Evolutionary conservation across 2,113 vertebrate species (phyloP), one percentile per base, ranked within the genome.

Genomic region (Dasyprocta punctata): DNA sequence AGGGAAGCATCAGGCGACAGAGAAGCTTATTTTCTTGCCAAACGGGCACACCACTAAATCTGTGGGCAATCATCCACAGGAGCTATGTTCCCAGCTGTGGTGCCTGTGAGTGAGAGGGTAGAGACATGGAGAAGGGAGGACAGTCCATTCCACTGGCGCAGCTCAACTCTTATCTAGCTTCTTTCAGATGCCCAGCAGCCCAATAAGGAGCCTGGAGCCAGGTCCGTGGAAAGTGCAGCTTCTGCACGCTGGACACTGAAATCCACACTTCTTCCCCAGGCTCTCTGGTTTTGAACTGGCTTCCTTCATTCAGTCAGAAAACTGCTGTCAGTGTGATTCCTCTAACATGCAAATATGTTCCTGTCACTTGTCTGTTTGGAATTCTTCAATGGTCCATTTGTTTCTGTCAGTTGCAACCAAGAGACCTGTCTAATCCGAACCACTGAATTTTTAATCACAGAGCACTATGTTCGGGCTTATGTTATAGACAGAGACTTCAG

Each of bases 371-470:
- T 60, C 86, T 80, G 14, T 81, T 92, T 67, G 87, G 84, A 89
- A 93, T 89, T 95, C 73, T 71, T 93, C 75, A 87, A 1, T 3
- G 36, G 56, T 52, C 60, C 86, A 49, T 86, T 78, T 60, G 71
- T 93, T 97, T 98, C 86, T 86, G 67, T 89, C 78, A 75, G 28
- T 16, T 61, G 54, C 84, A 91, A 93, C 78, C 83, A 80, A 86
- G 78, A 90, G 77, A 47, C 63, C 94, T 61, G 41, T 73, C 87
- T 75, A 65, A 80, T 84, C 56, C 19, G 67, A 78, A 86, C 61
- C 65, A 80, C 71, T 33, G 41, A 69, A 61, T 12, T 85, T 89
- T 93, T 71, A 49, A 92, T 63, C 41, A 52, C 28, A 28, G 89
- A 10, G 82, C 75, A 69, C 1, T 26, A 33, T 3, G 47, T 33